phyloP scores from a whole-genome alignment of 2,888 invertebrate species.

The Cancer borealis region DNA sequence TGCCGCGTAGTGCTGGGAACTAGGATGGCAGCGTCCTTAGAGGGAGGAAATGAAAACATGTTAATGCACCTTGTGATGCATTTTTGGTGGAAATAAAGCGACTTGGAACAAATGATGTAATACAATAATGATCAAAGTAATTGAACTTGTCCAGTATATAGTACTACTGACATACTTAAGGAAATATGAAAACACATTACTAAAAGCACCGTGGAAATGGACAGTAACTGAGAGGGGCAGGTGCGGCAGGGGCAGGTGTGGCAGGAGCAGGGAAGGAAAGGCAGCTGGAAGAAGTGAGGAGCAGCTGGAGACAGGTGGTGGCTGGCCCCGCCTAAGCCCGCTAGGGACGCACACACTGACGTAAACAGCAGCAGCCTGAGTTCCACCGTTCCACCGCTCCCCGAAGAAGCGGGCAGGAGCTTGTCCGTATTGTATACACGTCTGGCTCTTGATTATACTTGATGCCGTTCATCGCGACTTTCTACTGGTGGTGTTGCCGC shows the following conservation, averaged over 20 bases:
- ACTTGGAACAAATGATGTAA: too few species aligned
- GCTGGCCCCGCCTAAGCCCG: neutral
- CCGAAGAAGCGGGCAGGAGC: neutral
- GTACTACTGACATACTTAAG: too few species aligned
- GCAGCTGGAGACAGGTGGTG: conserved; percentile 27
- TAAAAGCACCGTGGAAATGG: neutral
- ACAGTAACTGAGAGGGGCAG: neutral
- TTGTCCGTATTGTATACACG: conserved; percentile 11
- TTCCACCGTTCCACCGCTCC: neutral
- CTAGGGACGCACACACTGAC: neutral
- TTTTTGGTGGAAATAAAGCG: too few species aligned
- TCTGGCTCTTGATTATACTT: neutral
- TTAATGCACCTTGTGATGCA: too few species aligned
- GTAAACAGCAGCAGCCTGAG: neutral
- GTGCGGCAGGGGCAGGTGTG: neutral
- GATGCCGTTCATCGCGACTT: neutral
- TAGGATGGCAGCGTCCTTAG: too few species aligned
- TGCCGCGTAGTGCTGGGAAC: too few species aligned
- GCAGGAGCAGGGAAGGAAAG: neutral
- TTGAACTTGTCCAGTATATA: too few species aligned
- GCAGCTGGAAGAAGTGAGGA: conserved; percentile 8
- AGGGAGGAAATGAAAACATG: too few species aligned
- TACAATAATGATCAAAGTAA: too few species aligned
- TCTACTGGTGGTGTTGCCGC: neutral
- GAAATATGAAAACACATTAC: too few species aligned